Base-by-base conservation (phyloP, 2,888 invertebrate genomes). In the Hemaris fuciformis region DNA sequence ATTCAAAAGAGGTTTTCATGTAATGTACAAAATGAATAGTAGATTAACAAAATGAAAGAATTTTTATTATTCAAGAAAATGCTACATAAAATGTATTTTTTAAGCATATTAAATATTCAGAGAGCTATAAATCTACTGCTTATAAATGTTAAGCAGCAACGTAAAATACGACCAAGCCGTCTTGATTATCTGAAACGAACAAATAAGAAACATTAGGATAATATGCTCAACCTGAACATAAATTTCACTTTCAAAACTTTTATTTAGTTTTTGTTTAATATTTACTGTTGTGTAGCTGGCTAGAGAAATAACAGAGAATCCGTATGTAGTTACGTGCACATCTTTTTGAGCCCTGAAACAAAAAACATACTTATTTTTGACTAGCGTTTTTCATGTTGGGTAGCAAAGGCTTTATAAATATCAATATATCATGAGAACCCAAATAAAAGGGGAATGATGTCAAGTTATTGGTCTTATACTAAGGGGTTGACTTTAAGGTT, bases 111-210 rank as follows among this genome's bases (percentile, higher is more conserved):
- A 22, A 60, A 60, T 46, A 22, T 15, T 8, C 8, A 25, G 7
- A n/a, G 23, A 20, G 7, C 15, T n/a, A 15, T 8, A 41, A 46
- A 57, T 61, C 70, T 68, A 79, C 64, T 79, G 71, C 62, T 82
- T 78, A 66, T 85, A 87, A 66, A 85, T 79, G 64, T 88, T 89
- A 4, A 88, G 72, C 1, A 89, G 76, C 8, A 89, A 71, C 4
- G 88, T 88, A 59, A 89, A 89, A 68, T 89, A 89, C 0, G 89
- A 89, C 88, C 89, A 89, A 13, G 89, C 75, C 0, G 88, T 83
- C 70, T 87, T 89, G 43, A 89, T 83, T 27, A 85, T 84, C 85
- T 85, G 83, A 61, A 82, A 75, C 62, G 43, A 18, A 65, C 60
- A 46, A 53, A 20, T 59, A 45, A 8, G 53, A 25, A 41, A 13